phyloP scores from a whole-genome alignment of 2,888 invertebrate species.

The Hydroisotoma schaefferi region DNA sequence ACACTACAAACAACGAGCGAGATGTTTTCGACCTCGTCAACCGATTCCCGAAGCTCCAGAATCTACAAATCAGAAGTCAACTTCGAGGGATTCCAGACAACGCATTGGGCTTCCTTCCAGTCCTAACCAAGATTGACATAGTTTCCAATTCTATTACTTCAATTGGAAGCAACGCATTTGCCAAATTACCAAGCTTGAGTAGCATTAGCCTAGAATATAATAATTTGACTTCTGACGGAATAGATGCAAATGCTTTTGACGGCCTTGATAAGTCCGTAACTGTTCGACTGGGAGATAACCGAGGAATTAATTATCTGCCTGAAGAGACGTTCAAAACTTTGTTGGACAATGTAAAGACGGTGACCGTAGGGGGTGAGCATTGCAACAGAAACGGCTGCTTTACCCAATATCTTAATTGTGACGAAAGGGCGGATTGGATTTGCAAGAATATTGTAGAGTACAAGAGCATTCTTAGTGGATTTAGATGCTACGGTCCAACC shows the following conservation, averaged over 20 bases:
- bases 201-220: not conserved
- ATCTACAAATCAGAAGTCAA: not conserved
- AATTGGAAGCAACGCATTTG: not conserved
- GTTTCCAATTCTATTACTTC: not conserved
- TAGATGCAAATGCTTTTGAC: not conserved
- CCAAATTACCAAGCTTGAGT: not conserved
- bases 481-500: no score
- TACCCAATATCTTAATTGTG: not conserved
- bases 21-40: not conserved
- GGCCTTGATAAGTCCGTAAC: not conserved
- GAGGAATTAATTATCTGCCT: not conserved
- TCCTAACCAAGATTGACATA: not conserved
- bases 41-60: not conserved
- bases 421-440: slow-evolving; percentile 6
- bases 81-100: not conserved
- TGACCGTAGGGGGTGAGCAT: not conserved
- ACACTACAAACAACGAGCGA: not conserved
- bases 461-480: not conserved
- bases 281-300: not conserved
- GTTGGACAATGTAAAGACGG: not conserved
- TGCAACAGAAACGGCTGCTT: not conserved
- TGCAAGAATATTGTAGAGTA: not conserved
- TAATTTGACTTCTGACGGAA: not conserved
- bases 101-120: not conserved
- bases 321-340: not conserved